These are phyloP conservation scores for Ptilorrhoa leucosticta DNA, from an alignment of 2,113 vertebrate species.

Conservation along the genomic window DNA sequence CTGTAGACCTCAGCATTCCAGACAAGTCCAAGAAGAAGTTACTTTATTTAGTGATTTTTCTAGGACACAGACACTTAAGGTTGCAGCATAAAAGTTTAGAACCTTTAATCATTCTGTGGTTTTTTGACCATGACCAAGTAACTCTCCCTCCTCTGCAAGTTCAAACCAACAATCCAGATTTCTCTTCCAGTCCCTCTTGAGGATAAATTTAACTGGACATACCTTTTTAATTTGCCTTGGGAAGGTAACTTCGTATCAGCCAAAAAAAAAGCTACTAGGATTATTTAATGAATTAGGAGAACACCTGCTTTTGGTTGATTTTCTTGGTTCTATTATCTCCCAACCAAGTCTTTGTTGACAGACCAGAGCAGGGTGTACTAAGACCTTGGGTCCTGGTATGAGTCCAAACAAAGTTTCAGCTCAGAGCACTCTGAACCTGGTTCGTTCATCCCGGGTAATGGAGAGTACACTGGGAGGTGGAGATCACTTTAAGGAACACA, in stretches of 20 bases:
- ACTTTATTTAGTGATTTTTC: neutral
- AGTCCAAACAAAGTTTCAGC: neutral
- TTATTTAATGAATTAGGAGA: neutral
- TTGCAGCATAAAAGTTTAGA: neutral
- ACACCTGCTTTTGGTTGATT: neutral
- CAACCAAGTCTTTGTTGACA: neutral
- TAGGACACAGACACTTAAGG: neutral
- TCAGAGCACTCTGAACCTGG: neutral
- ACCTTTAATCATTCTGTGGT: neutral
- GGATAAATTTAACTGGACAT: neutral
- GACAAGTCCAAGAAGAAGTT: neutral
- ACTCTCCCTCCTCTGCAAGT: neutral
- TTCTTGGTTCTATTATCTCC: neutral
- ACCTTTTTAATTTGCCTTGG: neutral
- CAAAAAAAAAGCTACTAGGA: neutral
- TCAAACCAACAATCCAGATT: neutral
- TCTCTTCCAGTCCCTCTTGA: neutral
- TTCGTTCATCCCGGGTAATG: accelerated
- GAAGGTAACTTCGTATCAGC: neutral
- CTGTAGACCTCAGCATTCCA: neutral
- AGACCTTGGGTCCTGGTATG: neutral
- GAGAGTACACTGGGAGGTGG: neutral
- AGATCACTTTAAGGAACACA: neutral
- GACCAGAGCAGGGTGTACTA: neutral
- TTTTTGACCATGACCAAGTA: neutral